Conservation (phyloP, 2,888 invertebrate genomes). For the Idaea straminata region DNA sequence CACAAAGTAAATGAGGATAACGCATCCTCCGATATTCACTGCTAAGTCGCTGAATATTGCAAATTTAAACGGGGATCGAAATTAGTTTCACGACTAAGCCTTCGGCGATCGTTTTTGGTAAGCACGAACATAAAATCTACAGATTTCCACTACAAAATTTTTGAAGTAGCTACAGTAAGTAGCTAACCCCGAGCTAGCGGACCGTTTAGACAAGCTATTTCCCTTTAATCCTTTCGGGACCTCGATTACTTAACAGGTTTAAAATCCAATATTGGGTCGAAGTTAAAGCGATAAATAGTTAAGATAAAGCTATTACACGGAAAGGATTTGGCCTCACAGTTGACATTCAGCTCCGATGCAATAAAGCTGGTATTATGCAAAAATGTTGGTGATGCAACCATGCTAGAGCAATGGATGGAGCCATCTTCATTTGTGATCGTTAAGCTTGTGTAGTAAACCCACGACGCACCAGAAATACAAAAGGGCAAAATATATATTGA, state of each 20-base stretch:
- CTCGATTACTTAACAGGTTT: conserved; percentile 21
- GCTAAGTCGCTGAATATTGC: conserved; percentile 19
- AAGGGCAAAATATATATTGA: conserved; percentile 11
- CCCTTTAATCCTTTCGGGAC: conserved; percentile 22
- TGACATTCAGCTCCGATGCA: conserved; percentile 64
- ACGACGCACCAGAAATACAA: conserved; percentile 22
- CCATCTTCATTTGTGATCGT: conserved; percentile 50
- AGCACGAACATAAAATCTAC: conserved; percentile 19
- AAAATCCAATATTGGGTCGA: conserved; percentile 17
- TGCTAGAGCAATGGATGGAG: conserved; percentile 36
- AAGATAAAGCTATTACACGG: conserved; percentile 29
- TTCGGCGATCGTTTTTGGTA: conserved; percentile 22
- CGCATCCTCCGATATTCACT: neutral
- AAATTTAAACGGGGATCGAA: conserved; percentile 27
- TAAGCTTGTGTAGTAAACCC: conserved; percentile 25
- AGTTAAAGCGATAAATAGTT: conserved; percentile 22
- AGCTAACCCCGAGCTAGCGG: conserved; percentile 23
- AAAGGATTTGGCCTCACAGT: conserved; percentile 53
- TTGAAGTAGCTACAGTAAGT: conserved; percentile 12
- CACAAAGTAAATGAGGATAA: conserved; percentile 1
- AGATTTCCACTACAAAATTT: conserved; percentile 23
- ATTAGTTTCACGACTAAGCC: conserved; percentile 28
- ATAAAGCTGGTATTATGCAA: conserved; percentile 64
- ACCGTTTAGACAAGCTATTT: conserved; percentile 24
- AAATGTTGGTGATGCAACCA: conserved; percentile 58